phyloP scores from a whole-genome alignment of 2,888 invertebrate genomes.

The Sepiola atlantica region DNA sequence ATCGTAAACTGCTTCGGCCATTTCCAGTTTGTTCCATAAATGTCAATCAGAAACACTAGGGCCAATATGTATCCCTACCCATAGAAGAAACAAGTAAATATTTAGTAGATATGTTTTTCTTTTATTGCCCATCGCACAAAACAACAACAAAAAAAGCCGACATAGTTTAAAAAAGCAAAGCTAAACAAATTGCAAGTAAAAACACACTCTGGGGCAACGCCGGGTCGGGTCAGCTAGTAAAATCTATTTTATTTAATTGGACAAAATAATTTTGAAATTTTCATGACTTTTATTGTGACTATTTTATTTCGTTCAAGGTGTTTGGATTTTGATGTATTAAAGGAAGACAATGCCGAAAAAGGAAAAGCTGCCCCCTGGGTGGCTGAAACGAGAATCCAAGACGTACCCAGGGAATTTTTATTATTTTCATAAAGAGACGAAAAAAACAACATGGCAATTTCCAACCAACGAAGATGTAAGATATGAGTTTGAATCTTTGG shows the following conservation, averaged over 20 bases:
- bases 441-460: constrained; percentile 14
- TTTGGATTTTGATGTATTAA: not conserved
- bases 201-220: too few species aligned
- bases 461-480: not conserved
- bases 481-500: not conserved
- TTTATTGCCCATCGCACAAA: too few species aligned
- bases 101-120: too few species aligned
- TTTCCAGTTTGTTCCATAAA: too few species aligned
- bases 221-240: too few species aligned
- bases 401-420: constrained; percentile 36
- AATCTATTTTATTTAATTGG: not conserved
- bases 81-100: too few species aligned
- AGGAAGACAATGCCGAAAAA: not conserved
- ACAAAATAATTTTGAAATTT: not conserved
- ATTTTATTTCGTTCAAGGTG: not conserved
- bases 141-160: too few species aligned
- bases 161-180: too few species aligned
- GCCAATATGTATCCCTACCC: too few species aligned
- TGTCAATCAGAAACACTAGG: too few species aligned
- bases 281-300: not conserved
- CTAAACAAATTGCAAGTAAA: too few species aligned
- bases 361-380: constrained; percentile 34
- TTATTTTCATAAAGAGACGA: not conserved
- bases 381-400: constrained; percentile 37
- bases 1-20: too few species aligned